These are phyloP conservation scores for Caenorhabditis remanei DNA, from an alignment of 1,140 invertebrate species.

Conservation along the genomic window DNA sequence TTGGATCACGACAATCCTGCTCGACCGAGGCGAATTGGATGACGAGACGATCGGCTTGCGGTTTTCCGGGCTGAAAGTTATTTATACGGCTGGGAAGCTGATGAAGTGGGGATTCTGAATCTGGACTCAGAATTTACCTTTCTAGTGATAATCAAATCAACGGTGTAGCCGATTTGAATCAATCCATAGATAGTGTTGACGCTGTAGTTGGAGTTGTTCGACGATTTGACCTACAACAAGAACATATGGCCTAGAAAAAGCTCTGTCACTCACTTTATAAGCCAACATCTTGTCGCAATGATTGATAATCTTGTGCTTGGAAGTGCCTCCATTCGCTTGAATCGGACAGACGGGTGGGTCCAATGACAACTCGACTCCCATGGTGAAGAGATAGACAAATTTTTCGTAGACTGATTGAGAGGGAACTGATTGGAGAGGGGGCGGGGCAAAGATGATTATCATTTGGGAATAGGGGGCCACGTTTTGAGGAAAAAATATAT, in stretches of 20 bases:
- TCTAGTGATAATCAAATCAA: conserved; percentile 53
- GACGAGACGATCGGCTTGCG: conserved; percentile 42
- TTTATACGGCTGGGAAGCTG: too few species aligned
- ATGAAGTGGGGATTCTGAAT: background rate
- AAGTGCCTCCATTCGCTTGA: conserved; percentile 32
- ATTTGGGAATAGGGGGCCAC: too few species aligned
- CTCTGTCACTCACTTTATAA: conserved; percentile 2
- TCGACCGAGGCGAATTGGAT: conserved; percentile 47
- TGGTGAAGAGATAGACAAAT: background rate
- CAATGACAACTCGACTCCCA: conserved; percentile 51
- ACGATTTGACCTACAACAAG: conserved; percentile 41
- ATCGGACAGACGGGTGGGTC: conserved; percentile 51
- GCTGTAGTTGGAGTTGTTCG: conserved; percentile 59
- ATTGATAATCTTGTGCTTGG: conserved; percentile 60
- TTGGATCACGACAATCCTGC: background rate
- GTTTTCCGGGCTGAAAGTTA: conserved; percentile 39
- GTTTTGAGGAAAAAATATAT: too few species aligned
- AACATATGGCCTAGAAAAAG: background rate
- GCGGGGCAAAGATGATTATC: too few species aligned
- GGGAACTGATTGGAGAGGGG: too few species aligned
- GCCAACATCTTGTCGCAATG: conserved; percentile 56
- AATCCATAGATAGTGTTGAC: conserved; percentile 50
- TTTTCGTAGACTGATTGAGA: too few species aligned
- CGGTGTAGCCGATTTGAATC: conserved; percentile 20
- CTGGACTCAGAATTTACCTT: background rate